A percentile compares a stretch with the other conserved stretches of the same genome.
Conservation (phyloP, 1,140 invertebrate genomes). For the Apis laboriosa region DNA sequence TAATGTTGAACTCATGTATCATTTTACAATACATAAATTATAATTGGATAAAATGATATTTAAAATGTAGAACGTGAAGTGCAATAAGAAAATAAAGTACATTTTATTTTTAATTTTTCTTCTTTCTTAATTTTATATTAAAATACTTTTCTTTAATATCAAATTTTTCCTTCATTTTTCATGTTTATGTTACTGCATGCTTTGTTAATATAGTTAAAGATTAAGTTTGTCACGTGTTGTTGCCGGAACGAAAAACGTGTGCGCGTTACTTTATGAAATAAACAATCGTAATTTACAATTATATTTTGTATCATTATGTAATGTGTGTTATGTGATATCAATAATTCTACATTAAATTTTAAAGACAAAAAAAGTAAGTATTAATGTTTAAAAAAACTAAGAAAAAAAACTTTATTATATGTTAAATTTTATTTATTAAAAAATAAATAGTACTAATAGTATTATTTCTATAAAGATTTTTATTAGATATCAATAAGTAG, state of each 20-base stretch:
- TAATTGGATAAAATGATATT: constrained; percentile 9
- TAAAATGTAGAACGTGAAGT: constrained; percentile 38
- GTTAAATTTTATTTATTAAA: neutral
- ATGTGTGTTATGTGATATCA: neutral
- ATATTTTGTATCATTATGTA: neutral
- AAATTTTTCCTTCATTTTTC: neutral
- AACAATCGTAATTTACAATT: constrained; percentile 2
- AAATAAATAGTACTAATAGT: neutral
- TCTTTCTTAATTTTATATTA: constrained; percentile 26
- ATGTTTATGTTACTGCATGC: neutral
- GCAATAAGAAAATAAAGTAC: constrained; percentile 50
- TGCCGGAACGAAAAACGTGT: constrained; percentile 18
- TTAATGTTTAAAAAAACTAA: neutral
- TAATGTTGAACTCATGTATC: constrained; percentile 12
- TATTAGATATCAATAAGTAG: neutral
- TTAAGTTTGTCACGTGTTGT: constrained; percentile 19
- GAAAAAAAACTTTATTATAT: neutral
- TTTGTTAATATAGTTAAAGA: neutral
- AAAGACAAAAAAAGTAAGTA: constrained; percentile 14
- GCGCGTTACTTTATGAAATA: constrained; percentile 7
- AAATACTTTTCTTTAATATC: neutral
- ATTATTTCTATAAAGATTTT: neutral
- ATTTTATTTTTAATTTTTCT: constrained; percentile 49
- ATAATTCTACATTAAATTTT: neutral
- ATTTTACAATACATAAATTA: constrained; percentile 10